These are phyloP conservation scores for Fragum sueziense DNA, from an alignment of 2,888 invertebrate genomes.

Conservation along the genomic window DNA sequence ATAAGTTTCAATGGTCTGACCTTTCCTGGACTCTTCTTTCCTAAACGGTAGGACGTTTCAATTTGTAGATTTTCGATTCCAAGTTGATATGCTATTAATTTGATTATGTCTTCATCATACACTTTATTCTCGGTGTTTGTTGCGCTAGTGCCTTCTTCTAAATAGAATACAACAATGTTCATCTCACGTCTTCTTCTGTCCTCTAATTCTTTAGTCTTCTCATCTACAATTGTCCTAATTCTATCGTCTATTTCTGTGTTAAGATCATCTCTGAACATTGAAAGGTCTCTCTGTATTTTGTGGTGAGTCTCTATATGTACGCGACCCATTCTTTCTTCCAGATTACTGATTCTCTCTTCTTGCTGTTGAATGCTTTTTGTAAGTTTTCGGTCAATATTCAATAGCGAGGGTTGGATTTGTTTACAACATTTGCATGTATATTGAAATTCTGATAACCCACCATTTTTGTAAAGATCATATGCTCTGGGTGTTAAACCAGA, in stretches of 20 bases:
- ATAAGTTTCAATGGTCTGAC: background rate
- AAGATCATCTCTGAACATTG: no score
- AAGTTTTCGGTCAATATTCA: background rate
- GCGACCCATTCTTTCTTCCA: background rate
- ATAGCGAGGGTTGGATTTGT: background rate
- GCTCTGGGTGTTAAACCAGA: background rate
- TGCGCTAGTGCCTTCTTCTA: background rate
- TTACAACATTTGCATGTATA: constrained; percentile 17
- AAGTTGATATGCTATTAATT: background rate
- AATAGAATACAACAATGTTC: background rate
- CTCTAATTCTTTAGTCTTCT: no score
- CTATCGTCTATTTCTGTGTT: no score
- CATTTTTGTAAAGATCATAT: background rate
- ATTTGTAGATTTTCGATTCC: background rate
- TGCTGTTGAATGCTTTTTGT: background rate
- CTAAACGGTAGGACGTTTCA: background rate
- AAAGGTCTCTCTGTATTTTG: background rate
- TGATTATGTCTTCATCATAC: background rate
- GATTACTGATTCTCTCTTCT: background rate
- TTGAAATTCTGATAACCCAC: background rate
- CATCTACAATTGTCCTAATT: no score
- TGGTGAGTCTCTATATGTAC: background rate
- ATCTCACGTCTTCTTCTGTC: background rate
- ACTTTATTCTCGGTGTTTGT: background rate
- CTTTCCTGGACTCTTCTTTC: background rate